These are phyloP conservation scores for Teleopsis dalmanni DNA, from an alignment of 1,140 invertebrate genomes.

Conservation along the genomic window DNA sequence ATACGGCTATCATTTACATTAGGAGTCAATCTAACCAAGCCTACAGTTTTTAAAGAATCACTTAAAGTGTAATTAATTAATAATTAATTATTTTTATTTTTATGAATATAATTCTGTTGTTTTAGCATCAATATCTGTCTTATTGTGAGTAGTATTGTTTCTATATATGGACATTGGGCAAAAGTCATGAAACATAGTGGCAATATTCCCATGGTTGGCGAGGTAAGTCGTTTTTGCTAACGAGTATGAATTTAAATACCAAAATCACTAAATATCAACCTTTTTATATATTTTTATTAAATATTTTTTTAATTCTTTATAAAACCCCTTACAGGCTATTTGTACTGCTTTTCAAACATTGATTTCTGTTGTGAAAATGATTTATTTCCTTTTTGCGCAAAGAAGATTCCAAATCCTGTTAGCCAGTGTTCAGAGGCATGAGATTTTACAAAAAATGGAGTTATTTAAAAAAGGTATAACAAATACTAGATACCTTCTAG, in stretches of 20 bases:
- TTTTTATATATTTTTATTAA: background rate
- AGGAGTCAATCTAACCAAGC: constrained; percentile 27
- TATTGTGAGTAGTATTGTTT: constrained; percentile 17
- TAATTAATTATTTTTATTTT: background rate
- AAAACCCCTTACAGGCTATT: constrained; percentile 18
- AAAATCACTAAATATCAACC: too few species aligned
- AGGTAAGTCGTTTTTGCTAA: constrained; percentile 17
- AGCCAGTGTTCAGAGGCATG: constrained; percentile 19
- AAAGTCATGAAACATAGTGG: constrained; percentile 19
- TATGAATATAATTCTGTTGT: background rate
- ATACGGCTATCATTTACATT: constrained; percentile 22
- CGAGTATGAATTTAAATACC: too few species aligned
- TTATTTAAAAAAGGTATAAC: constrained; percentile 23
- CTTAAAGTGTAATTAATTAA: constrained; percentile 19
- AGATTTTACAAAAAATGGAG: constrained; percentile 25
- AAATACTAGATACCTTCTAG: background rate
- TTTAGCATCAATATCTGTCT: constrained; percentile 19
- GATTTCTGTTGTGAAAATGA: constrained; percentile 27
- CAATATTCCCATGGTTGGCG: constrained; percentile 23
- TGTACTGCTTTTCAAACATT: constrained; percentile 27
- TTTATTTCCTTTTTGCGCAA: constrained; percentile 26
- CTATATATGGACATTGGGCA: constrained; percentile 31
- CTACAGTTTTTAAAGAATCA: constrained; percentile 13
- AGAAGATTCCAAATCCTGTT: constrained; percentile 20
- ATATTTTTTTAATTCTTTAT: background rate